Percentiles rank a stretch among this genome's conserved stretches.
phyloP scores from a whole-genome alignment of 1,140 invertebrate genomes.

The Lordiphosa collinella region DNA sequence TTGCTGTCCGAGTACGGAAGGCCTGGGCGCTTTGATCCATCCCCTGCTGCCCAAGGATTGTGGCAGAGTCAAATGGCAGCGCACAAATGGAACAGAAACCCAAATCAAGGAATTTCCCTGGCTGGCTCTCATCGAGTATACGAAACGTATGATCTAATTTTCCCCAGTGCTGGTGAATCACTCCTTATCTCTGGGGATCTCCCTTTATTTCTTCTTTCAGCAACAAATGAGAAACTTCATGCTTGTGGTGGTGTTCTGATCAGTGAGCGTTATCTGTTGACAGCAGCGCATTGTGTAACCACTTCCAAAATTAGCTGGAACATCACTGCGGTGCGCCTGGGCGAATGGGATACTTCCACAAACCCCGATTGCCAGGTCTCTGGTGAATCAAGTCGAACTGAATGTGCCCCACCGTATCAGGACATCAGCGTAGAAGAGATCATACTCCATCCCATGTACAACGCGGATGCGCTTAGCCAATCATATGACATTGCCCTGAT shows the following conservation, averaged over 20 bases:
- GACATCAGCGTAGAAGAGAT: slow-evolving; percentile 83
- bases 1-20: slow-evolving; percentile 44
- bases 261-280: slow-evolving; percentile 81
- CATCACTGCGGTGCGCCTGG: slow-evolving; percentile 65
- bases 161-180: too few relatives aligned
- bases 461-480: slow-evolving; percentile 62
- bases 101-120: slow-evolving; percentile 85
- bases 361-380: slow-evolving; percentile 63
- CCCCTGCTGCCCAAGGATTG: slow-evolving; percentile 44
- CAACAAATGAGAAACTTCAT: slow-evolving; percentile 62
- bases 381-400: slow-evolving; percentile 2
- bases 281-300: slow-evolving; percentile 82
- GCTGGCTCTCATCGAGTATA: slow-evolving; percentile 82
- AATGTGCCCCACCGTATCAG: slow-evolving; percentile 81
- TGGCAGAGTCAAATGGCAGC: slow-evolving; percentile 80
- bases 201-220: slow-evolving; percentile 1
- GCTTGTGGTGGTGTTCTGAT: slow-evolving; percentile 82
- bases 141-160: slow-evolving; percentile 29
- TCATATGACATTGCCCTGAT: slow-evolving; percentile 88
- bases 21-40: slow-evolving; percentile 27
- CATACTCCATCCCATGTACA: slow-evolving; percentile 85
- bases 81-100: slow-evolving; percentile 81
- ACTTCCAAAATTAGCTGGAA: slow-evolving; percentile 62
- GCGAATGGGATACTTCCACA: slow-evolving; percentile 73
- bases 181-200: neutral